These are phyloP conservation scores for Lycodopsis pacificus DNA, from an alignment of 2,797 vertebrate genomes.

Conservation along the genomic window DNA sequence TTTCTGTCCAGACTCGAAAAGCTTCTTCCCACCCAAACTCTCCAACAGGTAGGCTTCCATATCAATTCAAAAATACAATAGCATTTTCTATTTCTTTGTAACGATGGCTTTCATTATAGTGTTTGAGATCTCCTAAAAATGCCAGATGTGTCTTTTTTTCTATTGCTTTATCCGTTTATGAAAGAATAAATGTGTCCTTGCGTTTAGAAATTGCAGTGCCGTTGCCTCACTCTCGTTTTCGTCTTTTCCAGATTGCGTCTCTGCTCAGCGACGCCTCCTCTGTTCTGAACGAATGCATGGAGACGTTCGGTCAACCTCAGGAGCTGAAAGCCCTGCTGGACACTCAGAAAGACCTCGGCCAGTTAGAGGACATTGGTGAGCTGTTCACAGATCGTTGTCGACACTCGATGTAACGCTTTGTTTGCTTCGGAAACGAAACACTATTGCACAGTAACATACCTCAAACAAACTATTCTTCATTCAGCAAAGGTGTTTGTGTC, in stretches of 20 bases:
- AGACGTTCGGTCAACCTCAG: slow-evolving; percentile 69
- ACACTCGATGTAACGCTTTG: neutral
- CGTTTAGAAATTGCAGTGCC: neutral
- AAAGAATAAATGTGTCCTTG: neutral
- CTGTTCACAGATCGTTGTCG: neutral
- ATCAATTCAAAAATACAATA: too few species aligned
- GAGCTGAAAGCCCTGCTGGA: slow-evolving; percentile 71
- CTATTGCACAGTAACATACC: neutral
- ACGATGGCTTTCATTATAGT: neutral
- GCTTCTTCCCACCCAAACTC: slow-evolving; percentile 76
- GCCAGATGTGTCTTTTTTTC: neutral
- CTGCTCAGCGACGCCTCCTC: slow-evolving; percentile 71
- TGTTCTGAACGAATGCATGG: slow-evolving; percentile 74
- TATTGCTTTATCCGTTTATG: neutral
- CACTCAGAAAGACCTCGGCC: slow-evolving; percentile 72
- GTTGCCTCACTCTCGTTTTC: neutral
- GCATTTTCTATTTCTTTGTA: neutral
- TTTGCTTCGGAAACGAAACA: neutral
- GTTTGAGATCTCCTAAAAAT: neutral
- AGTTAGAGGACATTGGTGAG: slow-evolving; percentile 76
- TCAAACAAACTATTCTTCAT: neutral
- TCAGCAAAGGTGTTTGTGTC: neutral
- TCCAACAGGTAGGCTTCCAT: slow-evolving; percentile 70
- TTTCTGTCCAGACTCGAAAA: slow-evolving; percentile 87
- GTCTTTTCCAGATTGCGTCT: slow-evolving; percentile 70